Percentiles rank a stretch among this genome's conserved stretches.
phyloP scores from a whole-genome alignment of 2,888 invertebrate genomes.

The Scrobipalpa costella region DNA sequence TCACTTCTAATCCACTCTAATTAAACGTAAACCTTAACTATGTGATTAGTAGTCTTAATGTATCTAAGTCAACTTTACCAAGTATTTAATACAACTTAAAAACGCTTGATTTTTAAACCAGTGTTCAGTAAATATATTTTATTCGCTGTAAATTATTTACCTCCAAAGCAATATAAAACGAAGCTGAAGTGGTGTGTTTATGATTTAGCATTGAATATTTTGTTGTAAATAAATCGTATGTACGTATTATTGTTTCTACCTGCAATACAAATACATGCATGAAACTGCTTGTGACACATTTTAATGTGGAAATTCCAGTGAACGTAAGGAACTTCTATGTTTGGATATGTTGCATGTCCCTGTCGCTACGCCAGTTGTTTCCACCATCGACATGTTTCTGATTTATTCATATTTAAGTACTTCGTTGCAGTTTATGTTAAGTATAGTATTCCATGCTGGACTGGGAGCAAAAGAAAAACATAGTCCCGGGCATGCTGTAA shows the following conservation, averaged over 20 bases:
- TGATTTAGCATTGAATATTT: not conserved
- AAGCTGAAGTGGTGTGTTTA: not conserved
- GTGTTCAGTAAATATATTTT: not conserved
- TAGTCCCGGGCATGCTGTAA: too few relatives aligned
- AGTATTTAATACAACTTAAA: not conserved
- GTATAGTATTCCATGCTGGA: too few relatives aligned
- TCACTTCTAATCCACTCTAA: too few relatives aligned
- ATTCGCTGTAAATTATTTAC: not conserved
- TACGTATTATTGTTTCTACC: not conserved
- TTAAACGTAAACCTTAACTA: too few relatives aligned
- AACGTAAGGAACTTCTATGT: too few relatives aligned
- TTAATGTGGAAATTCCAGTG: not conserved
- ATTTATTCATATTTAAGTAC: too few relatives aligned
- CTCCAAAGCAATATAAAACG: not conserved
- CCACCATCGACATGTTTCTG: too few relatives aligned
- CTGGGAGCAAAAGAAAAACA: too few relatives aligned
- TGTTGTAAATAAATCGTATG: not conserved
- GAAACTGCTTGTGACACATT: not conserved
- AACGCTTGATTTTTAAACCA: not conserved
- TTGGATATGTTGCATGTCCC: too few relatives aligned
- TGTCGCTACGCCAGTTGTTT: too few relatives aligned
- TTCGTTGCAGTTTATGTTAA: too few relatives aligned
- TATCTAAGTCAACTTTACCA: not conserved
- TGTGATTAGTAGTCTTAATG: too few relatives aligned
- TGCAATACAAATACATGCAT: not conserved